Evolutionary conservation across 2,797 vertebrate species (phyloP).

Genomic region (Chaunax sp.): DNA sequence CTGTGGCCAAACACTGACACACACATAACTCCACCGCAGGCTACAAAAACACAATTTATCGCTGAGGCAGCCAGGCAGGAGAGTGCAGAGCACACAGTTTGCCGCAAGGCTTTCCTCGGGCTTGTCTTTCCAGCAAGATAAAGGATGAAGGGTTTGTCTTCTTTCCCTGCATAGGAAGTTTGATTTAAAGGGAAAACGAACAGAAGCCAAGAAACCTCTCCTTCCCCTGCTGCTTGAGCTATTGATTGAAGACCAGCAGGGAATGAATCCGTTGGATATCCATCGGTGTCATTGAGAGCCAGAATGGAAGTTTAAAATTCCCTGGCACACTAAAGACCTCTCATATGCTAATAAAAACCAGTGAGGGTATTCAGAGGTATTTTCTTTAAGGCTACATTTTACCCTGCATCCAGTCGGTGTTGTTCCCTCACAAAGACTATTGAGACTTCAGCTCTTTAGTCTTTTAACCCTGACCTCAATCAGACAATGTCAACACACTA

Average conservation of each 20-base stretch:
- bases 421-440: constrained; percentile 11
- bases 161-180: constrained; percentile 66
- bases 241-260: constrained; percentile 73
- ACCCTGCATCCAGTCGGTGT: constrained; percentile 3
- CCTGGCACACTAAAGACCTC: constrained; percentile 48
- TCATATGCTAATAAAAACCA: constrained; percentile 37
- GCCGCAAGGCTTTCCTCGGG: constrained; percentile 63
- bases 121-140: constrained; percentile 70
- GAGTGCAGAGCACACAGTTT: constrained; percentile 53
- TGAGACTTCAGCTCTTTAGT: constrained; percentile 18
- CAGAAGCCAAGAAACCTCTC: constrained; percentile 50
- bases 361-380: constrained; percentile 5
- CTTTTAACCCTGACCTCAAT: constrained; percentile 42
- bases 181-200: constrained; percentile 70
- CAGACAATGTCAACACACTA: constrained; percentile 47
- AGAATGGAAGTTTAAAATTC: constrained; percentile 57
- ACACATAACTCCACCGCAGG: constrained; percentile 45
- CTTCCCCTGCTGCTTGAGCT: constrained; percentile 54
- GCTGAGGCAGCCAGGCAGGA: constrained; percentile 48
- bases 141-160: constrained; percentile 71
- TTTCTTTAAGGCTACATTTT: constrained; percentile 30
- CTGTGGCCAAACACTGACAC: constrained; percentile 43
- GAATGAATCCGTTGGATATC: constrained; percentile 58
- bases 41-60: constrained; percentile 58
- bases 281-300: constrained; percentile 58